phyloP scores from a whole-genome alignment of 1,140 invertebrate species.

The Yoshiicerus persimilis region DNA sequence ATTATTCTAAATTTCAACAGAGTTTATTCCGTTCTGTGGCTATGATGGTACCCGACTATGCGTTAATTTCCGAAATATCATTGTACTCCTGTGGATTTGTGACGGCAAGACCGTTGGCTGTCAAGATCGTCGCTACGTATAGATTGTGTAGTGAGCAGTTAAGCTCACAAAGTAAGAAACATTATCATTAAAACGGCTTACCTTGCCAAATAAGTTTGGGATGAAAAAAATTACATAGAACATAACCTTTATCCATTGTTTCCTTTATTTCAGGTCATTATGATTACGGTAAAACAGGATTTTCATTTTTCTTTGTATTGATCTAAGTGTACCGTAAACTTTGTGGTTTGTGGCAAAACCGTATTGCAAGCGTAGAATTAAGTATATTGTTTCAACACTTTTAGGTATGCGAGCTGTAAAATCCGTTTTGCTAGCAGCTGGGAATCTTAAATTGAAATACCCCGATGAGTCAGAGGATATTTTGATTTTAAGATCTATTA shows the following conservation, averaged over 20 bases:
- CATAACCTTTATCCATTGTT: background rate
- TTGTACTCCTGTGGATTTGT: conserved; percentile 93
- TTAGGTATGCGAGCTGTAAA: conserved; percentile 81
- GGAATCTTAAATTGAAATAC: conserved; percentile 84
- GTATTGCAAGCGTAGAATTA: too few species aligned
- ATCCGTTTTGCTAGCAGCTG: conserved; percentile 84
- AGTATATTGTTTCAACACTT: too few species aligned
- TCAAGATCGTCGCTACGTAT: conserved; percentile 94
- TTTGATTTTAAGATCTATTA: conserved; percentile 81
- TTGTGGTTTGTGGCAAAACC: too few species aligned
- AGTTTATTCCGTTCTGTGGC: conserved; percentile 92
- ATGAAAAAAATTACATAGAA: background rate
- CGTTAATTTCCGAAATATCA: conserved; percentile 90
- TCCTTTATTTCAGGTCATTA: conserved; percentile 68
- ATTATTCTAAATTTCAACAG: conserved; percentile 55
- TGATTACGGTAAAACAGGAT: conserved; percentile 76
- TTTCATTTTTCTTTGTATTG: background rate
- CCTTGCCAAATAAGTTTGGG: background rate
- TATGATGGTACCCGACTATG: conserved; percentile 98
- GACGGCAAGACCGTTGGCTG: conserved; percentile 79
- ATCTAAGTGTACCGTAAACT: too few species aligned
- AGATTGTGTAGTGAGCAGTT: conserved; percentile 90
- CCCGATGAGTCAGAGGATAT: conserved; percentile 80
- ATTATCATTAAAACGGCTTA: too few species aligned
- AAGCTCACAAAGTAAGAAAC: conserved; percentile 73